Base-by-base conservation (phyloP, 2,113 vertebrate genomes). In the Python bivittatus region DNA sequence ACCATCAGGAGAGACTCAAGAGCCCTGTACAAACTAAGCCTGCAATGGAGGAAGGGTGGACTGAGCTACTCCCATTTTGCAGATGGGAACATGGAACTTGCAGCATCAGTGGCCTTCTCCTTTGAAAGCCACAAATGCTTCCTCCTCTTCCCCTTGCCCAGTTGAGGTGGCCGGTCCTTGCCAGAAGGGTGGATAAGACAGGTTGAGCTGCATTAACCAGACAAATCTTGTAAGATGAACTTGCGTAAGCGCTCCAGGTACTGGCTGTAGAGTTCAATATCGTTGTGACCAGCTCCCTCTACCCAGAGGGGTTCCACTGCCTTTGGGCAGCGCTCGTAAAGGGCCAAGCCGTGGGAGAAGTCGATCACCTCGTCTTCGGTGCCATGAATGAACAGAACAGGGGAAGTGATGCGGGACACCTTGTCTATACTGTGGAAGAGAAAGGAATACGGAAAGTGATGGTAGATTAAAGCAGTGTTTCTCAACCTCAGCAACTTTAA, bases 351-450 rank as follows among this genome's bases (percentile, higher is more conserved):
- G 0, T 99, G 99, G 0, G 99, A 99, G 98, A 99, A 99, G 97
- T 99, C 99, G 13, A 99, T 99, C 96, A 99, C 99, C 97, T 99
- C 99, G 0, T 99, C 99, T 96, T 99, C 99, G 0, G 99, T 99
- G 91, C 99, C 99, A 1, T 99, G 99, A 97, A 99, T 99, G 97
- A 99, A 99, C 95, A 99, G 98, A 94, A 99, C 99, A 0, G 99
- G 99, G 8, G 99, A 99, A 0, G 98, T 98, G 98, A 99, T 99
- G 96, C 99, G 99, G 56, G 99, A 99, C 61, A 99, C 99, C 95
- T 99, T 99, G 96, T 99, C 99, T 0, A 99, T 99, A 97, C 99
- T 99, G 95, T 0, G 56, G 94, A 95, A 86, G 94, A 0, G 93
- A 87, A 1, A 11, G 1, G 0, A 23, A 25, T 13, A 91, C 33